Evolutionary conservation across 2,888 invertebrate species (phyloP).

Genomic region (Papilio gigon): DNA sequence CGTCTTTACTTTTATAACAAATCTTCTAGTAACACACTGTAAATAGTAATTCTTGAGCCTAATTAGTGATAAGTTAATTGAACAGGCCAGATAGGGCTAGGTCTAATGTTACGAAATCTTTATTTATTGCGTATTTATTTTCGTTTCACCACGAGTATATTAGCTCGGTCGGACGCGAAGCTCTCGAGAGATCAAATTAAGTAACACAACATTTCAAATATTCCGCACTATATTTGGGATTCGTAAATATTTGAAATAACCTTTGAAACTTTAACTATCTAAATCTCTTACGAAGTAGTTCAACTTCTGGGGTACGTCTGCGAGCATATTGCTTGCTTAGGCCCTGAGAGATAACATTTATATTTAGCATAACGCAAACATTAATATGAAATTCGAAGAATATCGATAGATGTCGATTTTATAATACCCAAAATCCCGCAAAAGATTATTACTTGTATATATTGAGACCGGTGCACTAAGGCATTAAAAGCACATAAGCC

Average conservation of each 20-base stretch:
- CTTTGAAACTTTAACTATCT: constrained; percentile 11
- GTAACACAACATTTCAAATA: constrained; percentile 9
- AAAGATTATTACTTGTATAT: not conserved
- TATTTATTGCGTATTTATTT: constrained; percentile 10
- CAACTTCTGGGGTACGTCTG: not conserved
- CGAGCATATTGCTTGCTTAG: not conserved
- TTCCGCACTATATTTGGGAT: constrained; percentile 6
- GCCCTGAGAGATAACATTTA: not conserved
- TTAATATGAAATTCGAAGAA: no score
- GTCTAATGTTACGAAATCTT: not conserved
- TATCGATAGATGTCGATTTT: no score
- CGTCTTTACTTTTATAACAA: not conserved
- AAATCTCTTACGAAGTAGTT: constrained; percentile 6
- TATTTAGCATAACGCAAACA: not conserved
- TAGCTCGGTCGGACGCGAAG: not conserved
- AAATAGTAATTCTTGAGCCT: no score
- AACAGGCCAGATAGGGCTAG: not conserved
- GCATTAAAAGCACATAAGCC: constrained; percentile 14
- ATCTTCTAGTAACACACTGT: not conserved
- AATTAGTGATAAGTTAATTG: no score
- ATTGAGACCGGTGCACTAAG: constrained; percentile 7
- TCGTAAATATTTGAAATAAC: constrained; percentile 10
- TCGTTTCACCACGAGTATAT: not conserved
- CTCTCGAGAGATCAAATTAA: constrained; percentile 6
- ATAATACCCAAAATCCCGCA: no score